Evolutionary conservation across 37 sponge, comb jelly and placozoan genomes (phyloP).

Genomic region (Hexactinellida sp.): DNA sequence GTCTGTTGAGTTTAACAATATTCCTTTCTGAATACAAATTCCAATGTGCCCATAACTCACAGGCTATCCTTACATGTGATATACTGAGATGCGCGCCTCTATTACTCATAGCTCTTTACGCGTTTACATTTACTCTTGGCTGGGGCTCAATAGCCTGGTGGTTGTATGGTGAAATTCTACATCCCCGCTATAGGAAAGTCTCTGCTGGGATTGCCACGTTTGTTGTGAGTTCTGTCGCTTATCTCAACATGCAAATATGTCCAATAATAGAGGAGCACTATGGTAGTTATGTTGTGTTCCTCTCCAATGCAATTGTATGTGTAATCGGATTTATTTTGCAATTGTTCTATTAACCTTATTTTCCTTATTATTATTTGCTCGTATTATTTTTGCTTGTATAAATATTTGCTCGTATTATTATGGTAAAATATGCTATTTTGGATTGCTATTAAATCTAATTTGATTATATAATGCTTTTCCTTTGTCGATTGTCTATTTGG

Average conservation of each 20-base stretch:
- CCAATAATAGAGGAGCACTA: neutral
- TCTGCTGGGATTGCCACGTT: neutral
- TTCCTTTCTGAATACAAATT: neutral
- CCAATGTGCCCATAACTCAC: neutral
- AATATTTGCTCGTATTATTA: no score
- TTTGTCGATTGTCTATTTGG: no score
- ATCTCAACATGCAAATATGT: neutral
- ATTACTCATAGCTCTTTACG: neutral
- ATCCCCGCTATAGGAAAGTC: neutral
- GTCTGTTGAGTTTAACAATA: neutral
- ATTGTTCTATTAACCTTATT: neutral
- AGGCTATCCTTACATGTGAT: neutral
- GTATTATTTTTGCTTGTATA: no score
- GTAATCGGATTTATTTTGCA: neutral
- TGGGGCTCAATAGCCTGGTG: slow-evolving; percentile 8
- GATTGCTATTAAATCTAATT: no score
- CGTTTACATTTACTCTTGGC: neutral
- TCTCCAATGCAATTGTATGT: neutral
- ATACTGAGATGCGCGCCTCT: neutral
- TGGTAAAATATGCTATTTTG: no score
- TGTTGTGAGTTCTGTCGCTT: neutral
- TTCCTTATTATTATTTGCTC: no score
- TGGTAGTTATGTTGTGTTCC: neutral
- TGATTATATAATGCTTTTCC: no score
- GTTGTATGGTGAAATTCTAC: neutral